Base-by-base conservation (phyloP, 2,888 invertebrate genomes). In the Pyrgus malvae region DNA sequence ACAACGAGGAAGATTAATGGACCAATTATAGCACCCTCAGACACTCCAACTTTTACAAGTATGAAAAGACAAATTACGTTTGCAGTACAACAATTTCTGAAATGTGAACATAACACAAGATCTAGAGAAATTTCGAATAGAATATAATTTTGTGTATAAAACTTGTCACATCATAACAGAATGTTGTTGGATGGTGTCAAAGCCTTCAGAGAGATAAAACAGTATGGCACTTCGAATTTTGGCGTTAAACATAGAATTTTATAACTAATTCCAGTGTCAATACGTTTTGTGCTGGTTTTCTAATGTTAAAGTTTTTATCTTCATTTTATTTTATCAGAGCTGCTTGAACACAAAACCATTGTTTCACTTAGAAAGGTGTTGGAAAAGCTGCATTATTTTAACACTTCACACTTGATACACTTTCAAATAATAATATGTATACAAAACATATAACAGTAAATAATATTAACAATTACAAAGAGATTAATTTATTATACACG, bases 321-420 rank as follows among this genome's bases (percentile, higher is more conserved):
- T 2, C 31, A 11, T 8, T n/a, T 3, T n/a, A 19, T 21, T 19
- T 37, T 1, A n/a, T 16, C 6, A 12, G 11, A 19, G 19, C 29
- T 21, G 38, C 61, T 56, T 69, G 63, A 50, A 57, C 65, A 66
- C 66, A 68, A 59, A 38, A 46, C 51, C 61, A 55, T 46, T 46
- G 56, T 55, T 58, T 37, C 66, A 59, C 64, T 64, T 57, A 61
- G 63, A 58, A 65, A 61, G 59, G 48, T 65, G 57, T 68, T 58
- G 54, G 58, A 70, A 67, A 69, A 69, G 68, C 62, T 68, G 66
- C 55, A 42, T 42, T 49, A 23, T 35, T 4, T 3, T 21, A 11
- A 35, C 21, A 35, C 11, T 31, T 31, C 23, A 33, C 25, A 14
- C 11, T 4, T 4, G 7, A 49, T 12, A 23, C 14, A 40, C 27